A percentile compares a stretch with the other conserved stretches of the same genome.
phyloP scores from a whole-genome alignment of 2,888 invertebrate species.

The Dryococelus australis region DNA sequence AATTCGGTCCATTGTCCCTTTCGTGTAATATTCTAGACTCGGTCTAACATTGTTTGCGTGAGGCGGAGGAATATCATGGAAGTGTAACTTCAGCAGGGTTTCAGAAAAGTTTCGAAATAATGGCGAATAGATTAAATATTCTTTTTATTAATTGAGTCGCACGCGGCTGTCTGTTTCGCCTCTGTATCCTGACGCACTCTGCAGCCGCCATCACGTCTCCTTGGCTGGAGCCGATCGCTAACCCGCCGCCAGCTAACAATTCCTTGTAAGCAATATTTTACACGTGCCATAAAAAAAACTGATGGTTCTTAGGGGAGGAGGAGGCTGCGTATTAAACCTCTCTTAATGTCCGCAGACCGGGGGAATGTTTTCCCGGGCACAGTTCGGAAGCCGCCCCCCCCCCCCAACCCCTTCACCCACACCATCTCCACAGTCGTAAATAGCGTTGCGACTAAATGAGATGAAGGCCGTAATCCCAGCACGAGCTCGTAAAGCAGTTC shows the following conservation, averaged over 20 bases:
- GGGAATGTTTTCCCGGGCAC: neutral
- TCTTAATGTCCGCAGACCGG: neutral
- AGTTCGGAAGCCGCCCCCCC: neutral
- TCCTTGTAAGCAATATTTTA: neutral
- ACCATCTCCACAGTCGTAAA: neutral
- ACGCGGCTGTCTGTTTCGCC: no score
- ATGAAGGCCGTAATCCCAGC: conserved; percentile 8
- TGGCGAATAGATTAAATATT: no score
- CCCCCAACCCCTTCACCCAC: no score
- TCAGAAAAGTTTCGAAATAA: no score
- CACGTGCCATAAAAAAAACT: neutral
- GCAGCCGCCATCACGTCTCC: no score
- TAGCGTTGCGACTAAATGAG: neutral
- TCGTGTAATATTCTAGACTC: no score
- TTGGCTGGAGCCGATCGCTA: neutral
- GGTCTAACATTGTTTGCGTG: no score
- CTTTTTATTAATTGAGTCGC: no score
- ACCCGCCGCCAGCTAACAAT: neutral
- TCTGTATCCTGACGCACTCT: no score
- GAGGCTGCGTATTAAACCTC: neutral
- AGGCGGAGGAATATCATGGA: no score
- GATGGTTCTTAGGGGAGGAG: neutral
- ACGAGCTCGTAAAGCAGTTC: neutral
- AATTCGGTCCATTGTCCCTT: no score
- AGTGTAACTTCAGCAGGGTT: no score